Percentiles rank a stretch among this genome's conserved stretches.
phyloP scores from a whole-genome alignment of 2,797 vertebrate species.

The Bufotes viridis region DNA sequence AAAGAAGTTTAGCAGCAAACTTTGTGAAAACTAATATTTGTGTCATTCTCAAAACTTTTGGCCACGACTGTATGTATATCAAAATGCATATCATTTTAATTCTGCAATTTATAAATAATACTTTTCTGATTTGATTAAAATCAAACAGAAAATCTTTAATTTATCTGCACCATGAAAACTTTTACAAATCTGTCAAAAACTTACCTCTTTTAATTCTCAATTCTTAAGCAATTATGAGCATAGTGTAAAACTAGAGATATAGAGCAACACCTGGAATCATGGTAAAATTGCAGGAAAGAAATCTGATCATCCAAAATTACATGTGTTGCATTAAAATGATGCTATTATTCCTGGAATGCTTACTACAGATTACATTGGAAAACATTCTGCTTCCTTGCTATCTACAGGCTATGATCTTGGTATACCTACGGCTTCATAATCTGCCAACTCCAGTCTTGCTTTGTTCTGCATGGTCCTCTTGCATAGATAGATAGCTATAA shows the following conservation, averaged over 20 bases:
- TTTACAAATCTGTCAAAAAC: background rate
- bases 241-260: background rate
- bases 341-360: background rate
- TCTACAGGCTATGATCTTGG: slow-evolving; percentile 66
- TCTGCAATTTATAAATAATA: background rate
- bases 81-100: background rate
- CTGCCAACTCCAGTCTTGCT: slow-evolving; percentile 92
- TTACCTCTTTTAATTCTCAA: background rate
- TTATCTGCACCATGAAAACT: background rate
- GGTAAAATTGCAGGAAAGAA: background rate
- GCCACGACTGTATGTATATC: no score
- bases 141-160: background rate
- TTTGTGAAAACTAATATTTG: no score
- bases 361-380: background rate
- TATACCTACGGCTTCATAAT: slow-evolving; percentile 95
- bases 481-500: slow-evolving; percentile 93
- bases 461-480: slow-evolving; percentile 99
- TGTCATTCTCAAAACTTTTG: no score
- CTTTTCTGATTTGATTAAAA: background rate
- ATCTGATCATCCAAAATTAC: background rate
- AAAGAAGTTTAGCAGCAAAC: no score
- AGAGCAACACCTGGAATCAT: background rate
- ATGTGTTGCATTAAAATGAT: background rate
- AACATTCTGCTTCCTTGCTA: background rate
- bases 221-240: background rate